Conservation (phyloP, 1,140 invertebrate species). For the Mya arenaria region DNA sequence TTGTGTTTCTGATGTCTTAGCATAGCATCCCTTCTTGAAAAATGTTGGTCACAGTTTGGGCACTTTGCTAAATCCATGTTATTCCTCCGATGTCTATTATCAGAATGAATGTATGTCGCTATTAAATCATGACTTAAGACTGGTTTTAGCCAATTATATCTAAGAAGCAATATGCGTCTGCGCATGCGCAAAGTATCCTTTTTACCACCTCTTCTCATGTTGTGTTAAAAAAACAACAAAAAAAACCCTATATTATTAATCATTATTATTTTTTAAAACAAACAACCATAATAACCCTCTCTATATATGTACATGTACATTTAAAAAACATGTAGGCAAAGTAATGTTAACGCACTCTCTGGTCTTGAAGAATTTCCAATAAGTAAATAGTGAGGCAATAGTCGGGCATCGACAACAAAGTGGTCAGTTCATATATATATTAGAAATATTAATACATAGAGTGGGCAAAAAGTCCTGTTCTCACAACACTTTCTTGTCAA, state of each 20-base stretch:
- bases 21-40: background rate
- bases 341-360: too few species aligned
- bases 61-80: background rate
- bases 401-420: too few species aligned
- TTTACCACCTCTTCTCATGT: background rate
- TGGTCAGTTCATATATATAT: too few species aligned
- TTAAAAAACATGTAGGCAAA: too few species aligned
- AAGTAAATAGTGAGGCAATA: too few species aligned
- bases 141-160: background rate
- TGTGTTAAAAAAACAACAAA: background rate
- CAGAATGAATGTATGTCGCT: background rate
- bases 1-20: slow-evolving; percentile 1
- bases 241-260: background rate
- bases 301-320: too few species aligned
- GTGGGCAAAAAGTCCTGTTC: too few species aligned
- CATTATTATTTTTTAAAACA: too few species aligned
- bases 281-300: too few species aligned
- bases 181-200: background rate
- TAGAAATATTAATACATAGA: too few species aligned
- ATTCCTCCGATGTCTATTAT: background rate
- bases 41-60: background rate
- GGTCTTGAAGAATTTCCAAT: too few species aligned
- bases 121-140: background rate
- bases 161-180: background rate
- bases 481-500: too few species aligned